A percentile compares a stretch with the other conserved stretches of the same genome.
These are phyloP conservation scores for Hydrotaea cyrtoneurina DNA, from an alignment of 2,888 invertebrate genomes.

Conservation along the genomic window DNA sequence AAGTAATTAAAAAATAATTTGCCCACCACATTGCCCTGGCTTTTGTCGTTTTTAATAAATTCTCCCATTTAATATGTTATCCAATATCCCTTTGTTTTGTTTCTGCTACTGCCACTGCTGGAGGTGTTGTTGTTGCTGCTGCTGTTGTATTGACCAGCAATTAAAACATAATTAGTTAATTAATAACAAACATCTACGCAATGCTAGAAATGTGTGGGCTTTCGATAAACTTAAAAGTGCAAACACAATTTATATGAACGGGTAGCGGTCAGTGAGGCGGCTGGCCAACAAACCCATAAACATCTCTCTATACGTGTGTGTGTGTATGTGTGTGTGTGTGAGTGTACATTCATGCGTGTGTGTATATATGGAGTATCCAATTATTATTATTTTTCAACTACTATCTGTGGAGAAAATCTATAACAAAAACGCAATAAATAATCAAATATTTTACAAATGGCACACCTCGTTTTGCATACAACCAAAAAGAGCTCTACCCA, in stretches of 20 bases:
- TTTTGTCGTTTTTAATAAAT: no score
- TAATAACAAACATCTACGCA: slow-evolving; percentile 26
- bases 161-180: slow-evolving; percentile 48
- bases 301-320: no score
- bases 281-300: not conserved
- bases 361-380: slow-evolving; percentile 29
- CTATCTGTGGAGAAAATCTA: slow-evolving; percentile 49
- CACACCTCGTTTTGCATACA: slow-evolving; percentile 47
- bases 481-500: not conserved
- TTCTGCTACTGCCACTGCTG: no score
- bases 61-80: not conserved
- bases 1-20: no score
- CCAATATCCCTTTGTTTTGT: not conserved
- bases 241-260: slow-evolving; percentile 27
- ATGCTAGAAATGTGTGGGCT: slow-evolving; percentile 19
- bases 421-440: slow-evolving; percentile 61
- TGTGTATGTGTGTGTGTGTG: not conserved
- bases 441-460: slow-evolving; percentile 57
- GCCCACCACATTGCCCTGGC: no score
- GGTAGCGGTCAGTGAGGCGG: not conserved
- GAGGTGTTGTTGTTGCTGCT: no score
- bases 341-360: not conserved
- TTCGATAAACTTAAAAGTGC: slow-evolving; percentile 41
- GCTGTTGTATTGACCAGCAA: not conserved
- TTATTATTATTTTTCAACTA: slow-evolving; percentile 35